phyloP scores from a whole-genome alignment of 2,888 invertebrate species.

The Tipula helvola region DNA sequence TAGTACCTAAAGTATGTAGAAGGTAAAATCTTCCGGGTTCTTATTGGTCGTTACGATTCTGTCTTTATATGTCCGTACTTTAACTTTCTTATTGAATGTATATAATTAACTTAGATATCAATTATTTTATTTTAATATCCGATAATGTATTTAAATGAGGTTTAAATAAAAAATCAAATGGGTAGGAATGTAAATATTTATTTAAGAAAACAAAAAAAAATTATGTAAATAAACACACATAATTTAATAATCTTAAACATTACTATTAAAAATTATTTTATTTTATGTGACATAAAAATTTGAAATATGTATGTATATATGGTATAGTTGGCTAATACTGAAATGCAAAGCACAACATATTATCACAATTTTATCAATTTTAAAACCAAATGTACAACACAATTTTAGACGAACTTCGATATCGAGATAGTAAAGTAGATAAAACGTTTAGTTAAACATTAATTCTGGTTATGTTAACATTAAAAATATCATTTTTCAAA shows the following conservation, averaged over 20 bases:
- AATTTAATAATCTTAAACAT: not conserved
- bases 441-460: not conserved
- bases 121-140: not conserved
- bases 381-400: not conserved
- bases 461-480: not conserved
- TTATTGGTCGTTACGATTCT: no score
- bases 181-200: not conserved
- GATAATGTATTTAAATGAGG: not conserved
- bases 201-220: not conserved
- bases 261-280: not conserved
- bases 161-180: not conserved
- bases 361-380: not conserved
- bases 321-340: not conserved
- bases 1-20: no score
- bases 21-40: no score
- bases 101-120: not conserved
- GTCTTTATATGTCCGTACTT: no score
- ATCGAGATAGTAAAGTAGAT: not conserved
- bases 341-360: not conserved
- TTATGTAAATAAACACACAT: not conserved
- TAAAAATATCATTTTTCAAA: not conserved
- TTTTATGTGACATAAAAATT: not conserved
- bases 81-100: no score
- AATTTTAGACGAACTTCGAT: not conserved
- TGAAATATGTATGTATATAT: not conserved